These are phyloP conservation scores for Fragum whitleyi DNA, from an alignment of 2,888 invertebrate genomes.

Conservation along the genomic window DNA sequence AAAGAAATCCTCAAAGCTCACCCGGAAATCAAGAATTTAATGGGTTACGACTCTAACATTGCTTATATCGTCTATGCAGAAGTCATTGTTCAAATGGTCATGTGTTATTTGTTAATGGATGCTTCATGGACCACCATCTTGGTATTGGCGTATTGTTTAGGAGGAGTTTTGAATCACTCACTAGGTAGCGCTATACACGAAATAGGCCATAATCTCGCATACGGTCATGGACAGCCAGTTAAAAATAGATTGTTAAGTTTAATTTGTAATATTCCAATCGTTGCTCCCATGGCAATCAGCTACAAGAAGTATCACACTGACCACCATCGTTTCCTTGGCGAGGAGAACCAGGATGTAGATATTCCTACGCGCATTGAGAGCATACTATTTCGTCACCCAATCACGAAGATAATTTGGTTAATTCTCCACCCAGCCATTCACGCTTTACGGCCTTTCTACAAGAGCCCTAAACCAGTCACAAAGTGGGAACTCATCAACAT, in stretches of 20 bases:
- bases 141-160: slow-evolving; percentile 78
- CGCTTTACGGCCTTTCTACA: slow-evolving; percentile 83
- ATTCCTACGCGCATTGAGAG: slow-evolving; percentile 83
- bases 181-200: slow-evolving; percentile 85
- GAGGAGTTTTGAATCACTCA: slow-evolving; percentile 84
- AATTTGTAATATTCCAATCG: slow-evolving; percentile 83
- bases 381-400: slow-evolving; percentile 81
- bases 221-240: slow-evolving; percentile 81
- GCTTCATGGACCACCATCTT: slow-evolving; percentile 78
- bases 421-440: slow-evolving; percentile 83
- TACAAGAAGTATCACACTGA: slow-evolving; percentile 85
- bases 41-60: slow-evolving; percentile 83
- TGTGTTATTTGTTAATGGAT: slow-evolving; percentile 77
- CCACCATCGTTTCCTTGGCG: slow-evolving; percentile 84
- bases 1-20: slow-evolving; percentile 91
- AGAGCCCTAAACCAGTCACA: slow-evolving; percentile 82
- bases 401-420: slow-evolving; percentile 84
- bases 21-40: slow-evolving; percentile 84
- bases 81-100: slow-evolving; percentile 77
- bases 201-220: slow-evolving; percentile 85
- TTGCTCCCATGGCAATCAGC: slow-evolving; percentile 84
- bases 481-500: slow-evolving; percentile 82
- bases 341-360: slow-evolving; percentile 84
- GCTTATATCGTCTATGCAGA: slow-evolving; percentile 76
- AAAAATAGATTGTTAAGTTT: slow-evolving; percentile 82